A percentile compares a stretch with the other conserved stretches of the same genome.
Evolutionary conservation across 2,113 vertebrate species (phyloP).

Genomic region (Circaetus cinerascens): DNA sequence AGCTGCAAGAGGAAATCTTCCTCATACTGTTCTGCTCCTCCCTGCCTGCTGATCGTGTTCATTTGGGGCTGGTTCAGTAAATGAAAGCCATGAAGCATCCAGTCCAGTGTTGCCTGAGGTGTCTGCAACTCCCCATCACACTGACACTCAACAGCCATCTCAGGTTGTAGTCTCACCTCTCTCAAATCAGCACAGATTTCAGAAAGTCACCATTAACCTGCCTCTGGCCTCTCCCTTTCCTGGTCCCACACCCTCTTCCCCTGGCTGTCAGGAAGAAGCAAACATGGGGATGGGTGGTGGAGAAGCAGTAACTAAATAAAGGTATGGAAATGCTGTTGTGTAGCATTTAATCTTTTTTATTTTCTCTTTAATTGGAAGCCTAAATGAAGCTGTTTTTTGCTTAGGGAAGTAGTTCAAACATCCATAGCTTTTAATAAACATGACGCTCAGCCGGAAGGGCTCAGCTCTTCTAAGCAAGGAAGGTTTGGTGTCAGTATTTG

Average conservation of each 20-base stretch:
- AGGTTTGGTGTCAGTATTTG: neutral
- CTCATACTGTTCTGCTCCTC: neutral
- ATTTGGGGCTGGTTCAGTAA: neutral
- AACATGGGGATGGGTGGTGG: neutral
- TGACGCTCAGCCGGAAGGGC: neutral
- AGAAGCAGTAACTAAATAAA: neutral
- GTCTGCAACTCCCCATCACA: neutral
- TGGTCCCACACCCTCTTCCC: neutral
- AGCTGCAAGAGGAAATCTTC: neutral
- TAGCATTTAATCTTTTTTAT: neutral
- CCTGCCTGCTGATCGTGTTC: neutral
- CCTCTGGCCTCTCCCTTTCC: neutral
- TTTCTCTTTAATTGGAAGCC: neutral
- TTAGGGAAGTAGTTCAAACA: neutral
- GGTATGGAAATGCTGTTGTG: neutral
- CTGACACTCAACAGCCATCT: neutral
- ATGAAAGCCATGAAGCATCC: neutral
- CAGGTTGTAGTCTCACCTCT: neutral
- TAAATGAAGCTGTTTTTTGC: neutral
- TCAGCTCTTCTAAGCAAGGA: neutral
- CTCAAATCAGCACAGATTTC: neutral
- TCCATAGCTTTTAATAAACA: neutral
- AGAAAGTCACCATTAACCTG: neutral
- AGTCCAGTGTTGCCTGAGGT: neutral
- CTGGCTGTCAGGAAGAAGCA: neutral